Percentiles rank a stretch among this genome's conserved stretches.
Conservation (phyloP, 1,140 invertebrate species). For the Ctenoplectra terminalis region DNA sequence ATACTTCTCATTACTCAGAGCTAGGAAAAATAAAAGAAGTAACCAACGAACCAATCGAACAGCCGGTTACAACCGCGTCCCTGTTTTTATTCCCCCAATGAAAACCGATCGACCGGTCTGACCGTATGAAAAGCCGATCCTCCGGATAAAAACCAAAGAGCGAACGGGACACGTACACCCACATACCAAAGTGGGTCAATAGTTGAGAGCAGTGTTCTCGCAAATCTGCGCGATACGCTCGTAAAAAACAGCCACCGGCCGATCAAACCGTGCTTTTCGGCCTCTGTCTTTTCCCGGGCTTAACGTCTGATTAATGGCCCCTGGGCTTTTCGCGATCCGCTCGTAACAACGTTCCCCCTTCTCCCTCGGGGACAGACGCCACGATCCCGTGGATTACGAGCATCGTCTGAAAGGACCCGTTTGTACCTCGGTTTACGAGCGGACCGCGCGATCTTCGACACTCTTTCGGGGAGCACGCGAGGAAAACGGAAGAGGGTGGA, state of each 20-base stretch:
- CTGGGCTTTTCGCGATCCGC: constrained; percentile 14
- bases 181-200: constrained; percentile 23
- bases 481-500: neutral
- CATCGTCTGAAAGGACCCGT: constrained; percentile 11
- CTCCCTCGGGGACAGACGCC: neutral
- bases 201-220: constrained; percentile 6
- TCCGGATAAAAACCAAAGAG: constrained; percentile 26
- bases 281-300: constrained; percentile 40
- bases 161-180: neutral
- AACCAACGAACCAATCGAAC: neutral
- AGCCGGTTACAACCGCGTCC: neutral
- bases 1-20: neutral
- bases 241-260: constrained; percentile 32
- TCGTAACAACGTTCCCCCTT: constrained; percentile 1
- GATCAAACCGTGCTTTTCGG: constrained; percentile 37
- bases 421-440: constrained; percentile 15
- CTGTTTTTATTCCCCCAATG: neutral
- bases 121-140: constrained; percentile 31
- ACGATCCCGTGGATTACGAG: neutral
- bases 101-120: constrained; percentile 19
- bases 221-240: constrained; percentile 24
- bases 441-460: neutral
- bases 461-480: neutral
- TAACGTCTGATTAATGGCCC: constrained; percentile 50
- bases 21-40: neutral